Conservation (phyloP, 2,888 invertebrate genomes). For the Erebia epiphron region DNA sequence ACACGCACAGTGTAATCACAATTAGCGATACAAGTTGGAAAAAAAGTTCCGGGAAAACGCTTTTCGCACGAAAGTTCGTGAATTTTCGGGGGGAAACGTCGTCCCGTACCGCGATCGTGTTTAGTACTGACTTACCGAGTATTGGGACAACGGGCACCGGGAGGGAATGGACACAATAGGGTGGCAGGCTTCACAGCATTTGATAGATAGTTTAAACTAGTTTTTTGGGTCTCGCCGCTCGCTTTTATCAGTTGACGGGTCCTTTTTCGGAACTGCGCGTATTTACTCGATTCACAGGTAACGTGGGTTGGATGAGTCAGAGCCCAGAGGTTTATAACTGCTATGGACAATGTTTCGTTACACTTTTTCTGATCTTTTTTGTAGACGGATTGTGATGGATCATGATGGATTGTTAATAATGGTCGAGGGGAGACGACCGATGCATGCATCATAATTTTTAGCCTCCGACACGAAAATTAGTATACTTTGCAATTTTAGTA, state of each 20-base stretch:
- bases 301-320: conserved; percentile 20
- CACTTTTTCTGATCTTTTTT: neutral
- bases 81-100: conserved; percentile 39
- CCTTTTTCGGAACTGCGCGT: conserved; percentile 17
- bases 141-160: conserved; percentile 33
- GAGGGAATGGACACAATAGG: conserved; percentile 42
- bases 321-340: conserved; percentile 19
- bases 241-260: conserved; percentile 23
- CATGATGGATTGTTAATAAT: neutral
- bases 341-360: conserved; percentile 16
- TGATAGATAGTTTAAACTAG: conserved; percentile 42
- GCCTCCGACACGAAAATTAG: neutral
- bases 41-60: conserved; percentile 35
- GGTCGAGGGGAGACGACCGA: neutral
- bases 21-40: conserved; percentile 34
- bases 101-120: conserved; percentile 39
- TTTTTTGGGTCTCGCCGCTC: conserved; percentile 24
- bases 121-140: conserved; percentile 41
- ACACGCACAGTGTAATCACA: conserved; percentile 41
- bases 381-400: too few species aligned
- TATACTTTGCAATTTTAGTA: too few species aligned
- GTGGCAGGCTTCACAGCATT: conserved; percentile 41
- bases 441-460: neutral
- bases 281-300: conserved; percentile 23
- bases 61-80: conserved; percentile 33